Evolutionary conservation across 2,888 invertebrate genomes (phyloP).

Genomic region (Scaptomyza flava): DNA sequence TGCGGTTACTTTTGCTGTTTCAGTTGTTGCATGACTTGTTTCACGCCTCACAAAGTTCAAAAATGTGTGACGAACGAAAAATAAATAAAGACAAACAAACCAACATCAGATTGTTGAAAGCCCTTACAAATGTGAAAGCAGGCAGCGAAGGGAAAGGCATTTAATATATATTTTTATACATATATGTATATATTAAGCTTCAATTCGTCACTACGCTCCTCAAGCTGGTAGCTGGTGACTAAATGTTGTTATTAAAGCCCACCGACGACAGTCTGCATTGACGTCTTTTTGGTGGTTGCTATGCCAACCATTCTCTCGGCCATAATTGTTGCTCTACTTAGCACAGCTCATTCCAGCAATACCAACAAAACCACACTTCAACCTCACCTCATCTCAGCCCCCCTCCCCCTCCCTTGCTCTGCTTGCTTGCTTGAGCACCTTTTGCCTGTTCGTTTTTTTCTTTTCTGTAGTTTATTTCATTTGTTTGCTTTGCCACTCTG

Average conservation of each 20-base stretch:
- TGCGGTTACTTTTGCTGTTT: neutral
- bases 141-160: slow-evolving; percentile 32
- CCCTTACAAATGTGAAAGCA: slow-evolving; percentile 12
- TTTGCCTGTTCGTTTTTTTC: slow-evolving; percentile 46
- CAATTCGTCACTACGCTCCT: slow-evolving; percentile 70
- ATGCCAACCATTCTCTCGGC: slow-evolving; percentile 55
- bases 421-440: slow-evolving; percentile 58
- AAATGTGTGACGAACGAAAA: slow-evolving; percentile 27
- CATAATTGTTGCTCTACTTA: slow-evolving; percentile 80
- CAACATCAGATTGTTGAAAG: slow-evolving; percentile 27
- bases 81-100: slow-evolving; percentile 56
- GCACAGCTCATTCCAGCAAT: slow-evolving; percentile 37
- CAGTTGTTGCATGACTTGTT: slow-evolving; percentile 50
- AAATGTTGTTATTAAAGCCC: slow-evolving; percentile 70
- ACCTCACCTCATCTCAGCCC: neutral
- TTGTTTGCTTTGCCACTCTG: slow-evolving; percentile 65
- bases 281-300: slow-evolving; percentile 37
- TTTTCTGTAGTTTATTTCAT: slow-evolving; percentile 73
- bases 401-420: neutral
- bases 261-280: slow-evolving; percentile 45
- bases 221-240: slow-evolving; percentile 32
- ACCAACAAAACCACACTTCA: slow-evolving; percentile 7
- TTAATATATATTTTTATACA: slow-evolving; percentile 37
- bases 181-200: no score
- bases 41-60: slow-evolving; percentile 55